These are phyloP conservation scores for Amiota mariae DNA, from an alignment of 2,888 invertebrate species.

Conservation along the genomic window DNA sequence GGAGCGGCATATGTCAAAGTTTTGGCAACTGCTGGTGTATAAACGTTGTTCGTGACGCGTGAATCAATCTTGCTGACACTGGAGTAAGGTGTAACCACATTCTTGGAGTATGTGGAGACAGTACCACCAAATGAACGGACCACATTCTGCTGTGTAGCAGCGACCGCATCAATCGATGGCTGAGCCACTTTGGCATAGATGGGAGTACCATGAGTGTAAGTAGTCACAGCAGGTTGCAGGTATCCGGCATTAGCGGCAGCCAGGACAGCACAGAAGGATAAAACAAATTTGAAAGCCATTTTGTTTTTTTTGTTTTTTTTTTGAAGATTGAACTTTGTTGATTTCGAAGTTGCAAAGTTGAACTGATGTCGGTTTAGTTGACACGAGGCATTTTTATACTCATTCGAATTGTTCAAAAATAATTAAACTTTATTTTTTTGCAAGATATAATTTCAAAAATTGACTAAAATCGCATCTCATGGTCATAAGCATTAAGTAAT, in stretches of 20 bases:
- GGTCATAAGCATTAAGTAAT: conserved; percentile 8
- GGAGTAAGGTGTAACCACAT: conserved; percentile 77
- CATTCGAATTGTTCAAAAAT: conserved; percentile 11
- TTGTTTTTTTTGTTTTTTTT: conserved; percentile 38
- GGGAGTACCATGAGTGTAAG: conserved; percentile 49
- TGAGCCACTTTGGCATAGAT: conserved; percentile 66
- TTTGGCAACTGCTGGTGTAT: conserved; percentile 70
- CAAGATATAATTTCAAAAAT: not conserved
- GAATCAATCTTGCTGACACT: conserved; percentile 77
- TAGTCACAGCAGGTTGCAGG: conserved; percentile 62
- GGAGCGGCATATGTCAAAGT: conserved; percentile 62
- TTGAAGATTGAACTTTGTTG: conserved; percentile 4
- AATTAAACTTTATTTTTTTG: not conserved
- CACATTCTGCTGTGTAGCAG: conserved; percentile 76
- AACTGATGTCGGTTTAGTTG: conserved; percentile 51
- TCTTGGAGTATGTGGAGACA: conserved; percentile 77
- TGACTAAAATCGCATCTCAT: not conserved
- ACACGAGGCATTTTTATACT: conserved; percentile 52
- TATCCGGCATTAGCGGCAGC: conserved; percentile 78
- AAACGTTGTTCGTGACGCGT: conserved; percentile 77
- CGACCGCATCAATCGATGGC: conserved; percentile 66
- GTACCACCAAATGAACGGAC: conserved; percentile 76
- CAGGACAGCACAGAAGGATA: conserved; percentile 76
- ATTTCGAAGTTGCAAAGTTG: conserved; percentile 8
- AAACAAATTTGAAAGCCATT: conserved; percentile 75